phyloP scores from a whole-genome alignment of 1,140 invertebrate species.

The Drosophila mojavensis region DNA sequence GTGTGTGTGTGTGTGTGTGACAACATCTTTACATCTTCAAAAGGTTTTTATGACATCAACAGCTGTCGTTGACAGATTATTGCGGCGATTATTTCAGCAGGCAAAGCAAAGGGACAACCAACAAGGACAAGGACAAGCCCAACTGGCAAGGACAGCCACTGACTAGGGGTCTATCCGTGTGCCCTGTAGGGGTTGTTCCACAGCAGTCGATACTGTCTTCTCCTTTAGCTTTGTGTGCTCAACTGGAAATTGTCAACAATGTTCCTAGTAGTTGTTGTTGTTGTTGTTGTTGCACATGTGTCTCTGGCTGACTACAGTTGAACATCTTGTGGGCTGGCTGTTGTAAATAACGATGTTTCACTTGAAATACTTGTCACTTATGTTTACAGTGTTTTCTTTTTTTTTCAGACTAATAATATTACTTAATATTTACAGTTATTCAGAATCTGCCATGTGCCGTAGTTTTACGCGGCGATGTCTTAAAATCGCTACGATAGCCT shows the following conservation, averaged over 20 bases:
- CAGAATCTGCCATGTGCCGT: not conserved
- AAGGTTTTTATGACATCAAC: constrained; percentile 84
- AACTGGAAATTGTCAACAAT: constrained; percentile 78
- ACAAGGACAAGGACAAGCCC: constrained; percentile 35
- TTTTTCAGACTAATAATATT: not conserved
- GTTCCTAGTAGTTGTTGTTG: constrained; percentile 47
- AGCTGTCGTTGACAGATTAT: constrained; percentile 84
- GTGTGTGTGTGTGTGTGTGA: constrained; percentile 37
- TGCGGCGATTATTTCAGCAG: constrained; percentile 80
- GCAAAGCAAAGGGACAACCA: constrained; percentile 48
- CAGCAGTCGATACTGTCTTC: constrained; percentile 14
- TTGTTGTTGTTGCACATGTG: constrained; percentile 51
- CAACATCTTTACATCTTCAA: constrained; percentile 78
- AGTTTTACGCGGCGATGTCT: too few relatives aligned
- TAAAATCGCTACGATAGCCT: too few relatives aligned
- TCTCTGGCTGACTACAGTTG: constrained; percentile 36
- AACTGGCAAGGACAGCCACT: constrained; percentile 8
- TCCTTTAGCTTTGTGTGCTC: constrained; percentile 63
- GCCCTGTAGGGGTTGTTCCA: constrained; percentile 2
- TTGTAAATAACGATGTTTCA: constrained; percentile 59
- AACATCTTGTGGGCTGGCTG: constrained; percentile 55
- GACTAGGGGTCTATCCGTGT: not conserved
- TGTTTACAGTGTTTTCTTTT: constrained; percentile 7
- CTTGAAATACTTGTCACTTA: constrained; percentile 57
- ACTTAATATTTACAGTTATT: not conserved